phyloP scores from a whole-genome alignment of 2,888 invertebrate genomes.

The Pachydiplax longipennis region DNA sequence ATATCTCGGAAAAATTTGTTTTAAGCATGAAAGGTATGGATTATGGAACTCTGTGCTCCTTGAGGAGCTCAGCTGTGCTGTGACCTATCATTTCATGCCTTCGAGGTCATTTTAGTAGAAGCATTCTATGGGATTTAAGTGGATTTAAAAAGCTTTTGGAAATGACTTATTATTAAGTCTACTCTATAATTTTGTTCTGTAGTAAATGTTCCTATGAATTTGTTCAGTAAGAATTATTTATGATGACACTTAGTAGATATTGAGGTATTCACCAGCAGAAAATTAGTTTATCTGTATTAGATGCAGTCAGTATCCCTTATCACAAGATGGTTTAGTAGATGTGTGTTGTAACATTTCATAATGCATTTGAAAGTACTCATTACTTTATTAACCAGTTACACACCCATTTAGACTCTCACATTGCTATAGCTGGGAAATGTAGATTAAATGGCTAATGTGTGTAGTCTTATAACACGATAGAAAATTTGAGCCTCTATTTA shows the following conservation, averaged over 20 bases:
- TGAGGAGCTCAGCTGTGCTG: not conserved
- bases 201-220: conserved; percentile 46
- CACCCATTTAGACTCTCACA: not conserved
- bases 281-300: not conserved
- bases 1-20: not conserved
- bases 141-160: conserved; percentile 16
- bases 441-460: not conserved
- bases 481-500: not conserved
- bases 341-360: not conserved
- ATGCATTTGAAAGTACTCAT: not conserved
- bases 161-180: conserved; percentile 39
- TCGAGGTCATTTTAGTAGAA: not conserved
- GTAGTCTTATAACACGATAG: not conserved
- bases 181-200: conserved; percentile 47
- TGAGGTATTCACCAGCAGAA: not conserved
- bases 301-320: not conserved
- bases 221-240: conserved; percentile 38
- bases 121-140: not conserved
- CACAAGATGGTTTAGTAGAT: not conserved
- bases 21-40: not conserved
- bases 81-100: conserved; percentile 7
- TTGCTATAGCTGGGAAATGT: too few relatives aligned
- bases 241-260: not conserved
- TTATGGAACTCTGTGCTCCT: not conserved
- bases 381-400: not conserved